Base-by-base conservation (phyloP, 2,797 vertebrate genomes). In the Triplophysa bombifrons region DNA sequence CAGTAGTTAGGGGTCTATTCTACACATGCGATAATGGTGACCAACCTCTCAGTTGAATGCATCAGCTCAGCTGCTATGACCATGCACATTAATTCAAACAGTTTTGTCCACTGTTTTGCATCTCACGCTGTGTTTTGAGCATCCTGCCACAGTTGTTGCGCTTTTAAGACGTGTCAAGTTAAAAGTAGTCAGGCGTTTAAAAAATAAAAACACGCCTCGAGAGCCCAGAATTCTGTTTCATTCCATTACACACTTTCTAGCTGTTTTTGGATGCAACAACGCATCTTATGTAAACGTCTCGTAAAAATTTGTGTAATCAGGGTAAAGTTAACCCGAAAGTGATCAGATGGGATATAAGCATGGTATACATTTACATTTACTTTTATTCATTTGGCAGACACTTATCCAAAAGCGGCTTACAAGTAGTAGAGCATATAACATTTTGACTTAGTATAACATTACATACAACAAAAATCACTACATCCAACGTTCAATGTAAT, bases 121-220 rank as follows among this genome's bases (percentile, higher is more conserved):
- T 55, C 51, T 55, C 19, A 20, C 8, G 53, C 53, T 55, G 53
- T 55, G 53, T 55, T 55, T 55, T 9, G 53, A 55, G 53, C 53
- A 55, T 55, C 51, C 51, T n/a, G 53, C 53, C 19, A 55, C 53
- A 55, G 53, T 55, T 55, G 53, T 55, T 20, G 53, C 2, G 8
- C 53, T 55, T 55, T 55, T 55, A 55, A 55, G 53, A 55, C 9
- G n/a, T 55, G 53, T 55, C 53, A 51, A 51, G 50, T 51, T 51
- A 51, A 51, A 51, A 51, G 17, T 7, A 51, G 16, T 51, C 50
- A 51, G 50, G 4, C 50, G 1, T 51, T 51, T 55, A 27, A 27
- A 27, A 27, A 22, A 22, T 55, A n/a, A 55, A 55, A 55, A 55
- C 53, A 20, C 8, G n/a, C n/a, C n/a, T 20, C 8, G 9, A 55